These are phyloP conservation scores for Sebastes matsubarae DNA, from an alignment of 2,797 vertebrate species.

Conservation along the genomic window DNA sequence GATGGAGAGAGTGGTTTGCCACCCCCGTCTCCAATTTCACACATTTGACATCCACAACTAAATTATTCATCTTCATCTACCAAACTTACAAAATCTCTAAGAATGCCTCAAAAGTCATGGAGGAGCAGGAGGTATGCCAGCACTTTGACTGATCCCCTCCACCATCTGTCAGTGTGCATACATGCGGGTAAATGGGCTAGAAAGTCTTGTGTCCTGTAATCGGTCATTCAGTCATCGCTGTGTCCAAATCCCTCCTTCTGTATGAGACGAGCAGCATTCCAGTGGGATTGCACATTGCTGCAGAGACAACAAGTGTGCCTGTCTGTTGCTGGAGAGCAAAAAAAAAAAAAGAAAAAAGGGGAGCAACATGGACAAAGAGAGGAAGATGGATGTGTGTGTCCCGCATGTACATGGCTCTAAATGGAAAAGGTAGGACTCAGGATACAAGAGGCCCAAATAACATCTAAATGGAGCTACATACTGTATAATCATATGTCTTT, in stretches of 20 bases:
- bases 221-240: slow-evolving; percentile 58
- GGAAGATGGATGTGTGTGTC: neutral
- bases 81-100: slow-evolving; percentile 4
- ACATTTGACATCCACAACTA: neutral
- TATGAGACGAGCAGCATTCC: slow-evolving; percentile 55
- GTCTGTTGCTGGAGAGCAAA: slow-evolving; percentile 3
- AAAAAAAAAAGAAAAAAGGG: neutral
- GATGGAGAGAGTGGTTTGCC: neutral
- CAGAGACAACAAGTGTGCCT: slow-evolving; percentile 33
- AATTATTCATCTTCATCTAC: neutral
- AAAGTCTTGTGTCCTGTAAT: slow-evolving; percentile 52
- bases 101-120: neutral
- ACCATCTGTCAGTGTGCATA: slow-evolving; percentile 37
- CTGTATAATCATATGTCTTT: neutral
- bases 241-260: slow-evolving; percentile 32
- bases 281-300: slow-evolving; percentile 37
- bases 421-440: neutral
- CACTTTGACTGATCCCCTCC: slow-evolving; percentile 1
- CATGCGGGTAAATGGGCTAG: slow-evolving; percentile 52
- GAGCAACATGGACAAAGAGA: neutral
- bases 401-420: neutral
- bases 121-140: neutral
- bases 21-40: neutral
- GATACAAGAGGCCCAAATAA: neutral
- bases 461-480: no score